These are phyloP conservation scores for Falcunculus frontatus DNA, from an alignment of 2,113 vertebrate genomes.

Conservation along the genomic window DNA sequence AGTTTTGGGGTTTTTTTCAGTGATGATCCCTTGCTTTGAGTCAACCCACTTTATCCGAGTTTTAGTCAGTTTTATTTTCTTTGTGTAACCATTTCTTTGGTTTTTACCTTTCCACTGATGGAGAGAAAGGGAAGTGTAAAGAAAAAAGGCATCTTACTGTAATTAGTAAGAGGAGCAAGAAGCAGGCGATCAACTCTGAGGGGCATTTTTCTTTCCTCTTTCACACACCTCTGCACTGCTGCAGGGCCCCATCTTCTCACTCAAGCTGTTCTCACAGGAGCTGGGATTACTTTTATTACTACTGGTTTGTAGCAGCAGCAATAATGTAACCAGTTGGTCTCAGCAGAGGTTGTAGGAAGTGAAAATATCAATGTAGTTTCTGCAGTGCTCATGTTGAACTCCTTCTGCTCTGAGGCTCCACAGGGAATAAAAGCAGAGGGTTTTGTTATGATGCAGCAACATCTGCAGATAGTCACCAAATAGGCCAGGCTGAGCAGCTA, in stretches of 20 bases:
- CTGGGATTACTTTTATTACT: background rate
- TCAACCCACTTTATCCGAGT: background rate
- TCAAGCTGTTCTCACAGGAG: background rate
- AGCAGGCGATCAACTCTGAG: background rate
- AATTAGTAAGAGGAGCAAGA: background rate
- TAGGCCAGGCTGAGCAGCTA: background rate
- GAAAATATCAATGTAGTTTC: background rate
- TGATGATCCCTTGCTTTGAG: background rate
- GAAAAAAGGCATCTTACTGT: background rate
- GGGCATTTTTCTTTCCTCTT: background rate
- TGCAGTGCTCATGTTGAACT: background rate
- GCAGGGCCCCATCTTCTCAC: background rate
- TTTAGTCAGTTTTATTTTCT: background rate
- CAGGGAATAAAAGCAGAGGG: background rate
- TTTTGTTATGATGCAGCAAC: conserved; percentile 35
- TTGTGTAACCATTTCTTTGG: background rate
- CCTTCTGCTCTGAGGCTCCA: background rate
- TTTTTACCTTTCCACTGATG: background rate
- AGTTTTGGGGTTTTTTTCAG: background rate
- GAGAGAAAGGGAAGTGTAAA: background rate
- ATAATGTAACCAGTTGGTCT: background rate
- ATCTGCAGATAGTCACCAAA: conserved; percentile 9
- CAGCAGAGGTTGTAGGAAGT: background rate
- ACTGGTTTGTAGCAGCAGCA: background rate
- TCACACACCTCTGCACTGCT: background rate